A percentile compares a stretch with the other conserved stretches of the same genome.
These are phyloP conservation scores for Cyclopterus lumpus DNA, from an alignment of 2,797 vertebrate species.

Conservation along the genomic window DNA sequence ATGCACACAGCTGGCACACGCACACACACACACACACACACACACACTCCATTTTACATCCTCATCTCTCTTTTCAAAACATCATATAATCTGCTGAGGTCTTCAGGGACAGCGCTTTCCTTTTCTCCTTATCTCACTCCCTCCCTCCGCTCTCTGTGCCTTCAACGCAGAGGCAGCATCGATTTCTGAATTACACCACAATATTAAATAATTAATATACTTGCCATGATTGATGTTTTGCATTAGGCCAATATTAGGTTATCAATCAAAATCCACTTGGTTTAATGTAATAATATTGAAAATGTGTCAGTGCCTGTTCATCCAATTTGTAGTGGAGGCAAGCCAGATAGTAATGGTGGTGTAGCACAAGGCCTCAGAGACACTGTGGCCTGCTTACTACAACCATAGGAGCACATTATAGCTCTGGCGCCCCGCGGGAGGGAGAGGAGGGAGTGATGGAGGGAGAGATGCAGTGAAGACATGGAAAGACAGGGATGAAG, in stretches of 20 bases:
- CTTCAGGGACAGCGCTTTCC: slow-evolving; percentile 73
- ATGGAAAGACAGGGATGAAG: slow-evolving; percentile 40
- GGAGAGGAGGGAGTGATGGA: slow-evolving; percentile 8
- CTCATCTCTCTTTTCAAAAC: slow-evolving; percentile 77
- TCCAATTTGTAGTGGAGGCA: slow-evolving; percentile 98
- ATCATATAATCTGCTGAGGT: slow-evolving; percentile 77
- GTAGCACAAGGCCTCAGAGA: slow-evolving; percentile 87
- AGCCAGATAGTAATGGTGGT: slow-evolving; percentile 90
- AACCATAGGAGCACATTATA: slow-evolving; percentile 70
- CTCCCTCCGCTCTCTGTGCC: slow-evolving; percentile 53
- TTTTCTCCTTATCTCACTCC: slow-evolving; percentile 68
- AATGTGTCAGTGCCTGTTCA: slow-evolving; percentile 98
- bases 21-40: slow-evolving; percentile 24
- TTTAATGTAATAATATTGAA: slow-evolving; percentile 99
- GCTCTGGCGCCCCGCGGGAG: slow-evolving; percentile 30
- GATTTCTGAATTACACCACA: slow-evolving; percentile 99
- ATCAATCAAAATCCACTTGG: slow-evolving; percentile 99
- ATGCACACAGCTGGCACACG: slow-evolving; percentile 31
- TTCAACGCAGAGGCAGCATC: slow-evolving; percentile 82
- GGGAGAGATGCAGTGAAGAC: slow-evolving; percentile 43
- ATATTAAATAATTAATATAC: slow-evolving; percentile 99
- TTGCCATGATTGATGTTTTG: slow-evolving; percentile 99
- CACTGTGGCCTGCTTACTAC: slow-evolving; percentile 80
- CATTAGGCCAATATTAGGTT: slow-evolving; percentile 99
- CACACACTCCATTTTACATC: slow-evolving; percentile 61